Percentiles rank a stretch among this genome's conserved stretches.
phyloP scores from a whole-genome alignment of 2,888 invertebrate genomes.

The Chrysolina oricalcia region DNA sequence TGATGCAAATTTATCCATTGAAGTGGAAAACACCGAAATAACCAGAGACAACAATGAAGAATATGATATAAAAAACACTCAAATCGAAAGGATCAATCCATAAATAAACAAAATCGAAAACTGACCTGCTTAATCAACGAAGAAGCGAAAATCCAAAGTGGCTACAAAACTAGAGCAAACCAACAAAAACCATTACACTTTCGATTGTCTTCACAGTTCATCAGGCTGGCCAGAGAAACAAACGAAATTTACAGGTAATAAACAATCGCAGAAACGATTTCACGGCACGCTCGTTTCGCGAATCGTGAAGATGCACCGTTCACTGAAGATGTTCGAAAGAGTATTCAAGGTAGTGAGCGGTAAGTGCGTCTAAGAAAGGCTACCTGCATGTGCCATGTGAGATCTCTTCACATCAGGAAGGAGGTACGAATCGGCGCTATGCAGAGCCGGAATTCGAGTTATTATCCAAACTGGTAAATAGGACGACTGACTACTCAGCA shows the following conservation, averaged over 20 bases:
- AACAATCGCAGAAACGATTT: constrained; percentile 15
- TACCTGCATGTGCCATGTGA: constrained; percentile 40
- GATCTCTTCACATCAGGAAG: constrained; percentile 41
- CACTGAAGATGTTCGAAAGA: constrained; percentile 30
- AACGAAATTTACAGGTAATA: constrained; percentile 23
- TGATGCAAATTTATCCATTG: not conserved
- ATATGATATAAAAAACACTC: constrained; percentile 24
- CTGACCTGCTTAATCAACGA: constrained; percentile 49
- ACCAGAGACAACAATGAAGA: not conserved
- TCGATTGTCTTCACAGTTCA: constrained; percentile 48
- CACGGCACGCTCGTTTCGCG: constrained; percentile 24
- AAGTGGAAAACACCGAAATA: constrained; percentile 13
- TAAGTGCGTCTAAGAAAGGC: constrained; percentile 15
- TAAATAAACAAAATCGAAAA: constrained; percentile 35
- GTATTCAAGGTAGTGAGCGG: constrained; percentile 29
- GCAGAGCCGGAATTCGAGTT: constrained; percentile 55
- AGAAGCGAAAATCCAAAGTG: constrained; percentile 45
- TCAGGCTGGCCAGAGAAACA: constrained; percentile 28
- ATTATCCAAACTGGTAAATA: not conserved
- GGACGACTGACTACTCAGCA: not conserved
- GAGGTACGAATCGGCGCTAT: constrained; percentile 48
- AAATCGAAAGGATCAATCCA: constrained; percentile 29
- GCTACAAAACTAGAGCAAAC: constrained; percentile 37
- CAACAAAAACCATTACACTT: constrained; percentile 45
- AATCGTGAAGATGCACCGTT: constrained; percentile 25